Evolutionary conservation across 2,888 invertebrate genomes (phyloP).

Genomic region (Conops quadrifasciatus): DNA sequence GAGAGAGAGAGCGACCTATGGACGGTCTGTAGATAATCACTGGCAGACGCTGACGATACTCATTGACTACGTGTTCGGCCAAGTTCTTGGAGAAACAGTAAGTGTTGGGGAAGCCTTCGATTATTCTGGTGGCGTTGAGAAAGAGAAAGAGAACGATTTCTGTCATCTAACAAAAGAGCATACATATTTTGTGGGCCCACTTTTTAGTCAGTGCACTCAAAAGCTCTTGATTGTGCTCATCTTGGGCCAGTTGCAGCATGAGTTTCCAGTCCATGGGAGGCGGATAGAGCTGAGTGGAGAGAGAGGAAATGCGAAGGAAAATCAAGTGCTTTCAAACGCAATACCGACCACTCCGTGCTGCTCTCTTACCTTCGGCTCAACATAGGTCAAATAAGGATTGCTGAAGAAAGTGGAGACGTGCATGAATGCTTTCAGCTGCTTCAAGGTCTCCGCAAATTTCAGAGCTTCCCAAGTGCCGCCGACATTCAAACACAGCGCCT

Average conservation of each 20-base stretch:
- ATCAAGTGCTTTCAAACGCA: background rate
- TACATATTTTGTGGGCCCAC: too few relatives aligned
- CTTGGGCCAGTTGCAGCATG: conserved; percentile 50
- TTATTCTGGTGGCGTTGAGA: conserved; percentile 44
- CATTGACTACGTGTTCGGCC: conserved; percentile 81
- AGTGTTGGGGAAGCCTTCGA: conserved; percentile 76
- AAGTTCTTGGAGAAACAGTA: conserved; percentile 91
- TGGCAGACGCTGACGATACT: conserved; percentile 74
- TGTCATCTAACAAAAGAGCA: background rate
- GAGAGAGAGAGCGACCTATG: conserved; percentile 79
- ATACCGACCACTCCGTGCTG: too few relatives aligned
- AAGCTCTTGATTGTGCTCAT: conserved; percentile 43
- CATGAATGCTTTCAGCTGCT: conserved; percentile 69
- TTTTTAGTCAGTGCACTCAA: conserved; percentile 54
- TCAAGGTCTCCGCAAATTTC: conserved; percentile 69
- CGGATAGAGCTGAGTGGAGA: conserved; percentile 48
- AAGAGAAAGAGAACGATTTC: conserved; percentile 8
- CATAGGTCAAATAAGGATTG: conserved; percentile 77
- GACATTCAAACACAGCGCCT: conserved; percentile 72
- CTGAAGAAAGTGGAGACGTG: conserved; percentile 90
- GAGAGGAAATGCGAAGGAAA: background rate
- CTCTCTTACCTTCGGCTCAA: conserved; percentile 73
- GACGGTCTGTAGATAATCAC: conserved; percentile 85
- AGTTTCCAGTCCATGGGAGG: conserved; percentile 56
- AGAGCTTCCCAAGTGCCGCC: conserved; percentile 72